Base-by-base conservation (phyloP, 2,113 vertebrate genomes). In the Synodontis membranacea region DNA sequence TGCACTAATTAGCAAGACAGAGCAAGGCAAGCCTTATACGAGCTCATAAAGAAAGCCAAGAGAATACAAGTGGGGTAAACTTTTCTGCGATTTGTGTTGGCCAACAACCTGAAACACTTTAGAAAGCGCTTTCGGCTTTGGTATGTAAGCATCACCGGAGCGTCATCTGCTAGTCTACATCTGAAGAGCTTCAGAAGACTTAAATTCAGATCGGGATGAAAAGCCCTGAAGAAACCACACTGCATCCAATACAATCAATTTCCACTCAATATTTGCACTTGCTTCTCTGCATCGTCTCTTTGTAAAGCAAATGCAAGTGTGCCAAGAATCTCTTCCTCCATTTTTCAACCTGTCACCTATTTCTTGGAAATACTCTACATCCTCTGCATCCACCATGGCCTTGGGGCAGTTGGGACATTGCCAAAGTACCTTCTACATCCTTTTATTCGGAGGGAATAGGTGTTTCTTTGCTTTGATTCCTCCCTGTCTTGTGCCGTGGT, bases 1-100 rank as follows among this genome's bases (percentile, higher is more conserved):
- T 92, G 92, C 89, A 88, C 89, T 93, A 94, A 94, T 95, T 93
- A 94, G 90, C 84, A 79, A 87, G 89, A 93, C 93, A 93, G 92
- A 86, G 90, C 89, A 90, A 91, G 88, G 88, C 91, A 28, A 21
- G 93, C 93, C 92, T n/a, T n/a, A 93, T 86, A 91, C 87, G 68
- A 34, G 68, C 50, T 44, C 34, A 37, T 74, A 72, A 0, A 83
- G 42, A 23, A 81, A 60, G 6, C 21, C 52, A 39, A 44, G 4
- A 74, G 23, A 7, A 12, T 68, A 15, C 17, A 2, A 39, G 68
- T 42, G 8, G 66, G 34, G 66, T 39, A 44, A 0, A 21, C 23
- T 21, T 72, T 23, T 72, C 4, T 46, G 1, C 0, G 68, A 46
- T 75, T 50, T n/a, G 48, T 72, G 37, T 42, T 8, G 25, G 25